Evolutionary conservation across 2,113 vertebrate genomes (phyloP).

Genomic region (Otolemur garnettii): DNA sequence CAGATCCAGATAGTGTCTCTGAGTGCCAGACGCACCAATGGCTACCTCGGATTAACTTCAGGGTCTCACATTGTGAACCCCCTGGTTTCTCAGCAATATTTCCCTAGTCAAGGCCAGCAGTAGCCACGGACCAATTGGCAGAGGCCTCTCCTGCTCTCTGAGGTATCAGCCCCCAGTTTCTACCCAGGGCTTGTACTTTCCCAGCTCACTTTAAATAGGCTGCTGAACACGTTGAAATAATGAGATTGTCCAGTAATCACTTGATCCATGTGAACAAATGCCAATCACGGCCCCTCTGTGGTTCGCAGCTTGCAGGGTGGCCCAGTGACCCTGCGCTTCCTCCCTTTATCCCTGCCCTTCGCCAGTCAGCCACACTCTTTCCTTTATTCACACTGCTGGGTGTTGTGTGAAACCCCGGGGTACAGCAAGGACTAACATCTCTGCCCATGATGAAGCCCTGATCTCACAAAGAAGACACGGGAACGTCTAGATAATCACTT

Average conservation of each 20-base stretch:
- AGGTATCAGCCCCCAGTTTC: background rate
- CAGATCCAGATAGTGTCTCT: background rate
- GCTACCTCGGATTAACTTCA: background rate
- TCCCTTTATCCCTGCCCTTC: background rate
- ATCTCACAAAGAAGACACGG: background rate
- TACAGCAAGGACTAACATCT: rapidly evolving
- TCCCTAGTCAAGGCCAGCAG: background rate
- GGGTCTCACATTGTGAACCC: background rate
- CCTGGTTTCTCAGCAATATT: rapidly evolving
- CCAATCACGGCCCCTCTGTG: rapidly evolving
- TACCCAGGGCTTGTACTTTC: background rate
- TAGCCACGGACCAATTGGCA: rapidly evolving
- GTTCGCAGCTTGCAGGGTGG: too few species aligned
- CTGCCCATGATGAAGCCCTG: rapidly evolving
- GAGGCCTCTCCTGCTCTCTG: too few species aligned
- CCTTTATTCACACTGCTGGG: background rate
- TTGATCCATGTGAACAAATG: background rate
- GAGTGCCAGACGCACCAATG: rapidly evolving
- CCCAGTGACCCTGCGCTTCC: too few species aligned
- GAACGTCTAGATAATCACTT: rapidly evolving
- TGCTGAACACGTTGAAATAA: background rate
- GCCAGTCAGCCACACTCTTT: background rate
- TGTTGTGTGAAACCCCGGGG: rapidly evolving
- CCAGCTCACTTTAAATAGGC: background rate
- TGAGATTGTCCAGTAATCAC: background rate